A percentile compares a stretch with the other conserved stretches of the same genome.
phyloP scores from a whole-genome alignment of 2,888 invertebrate genomes.

The Hirtodrosophila duncani region DNA sequence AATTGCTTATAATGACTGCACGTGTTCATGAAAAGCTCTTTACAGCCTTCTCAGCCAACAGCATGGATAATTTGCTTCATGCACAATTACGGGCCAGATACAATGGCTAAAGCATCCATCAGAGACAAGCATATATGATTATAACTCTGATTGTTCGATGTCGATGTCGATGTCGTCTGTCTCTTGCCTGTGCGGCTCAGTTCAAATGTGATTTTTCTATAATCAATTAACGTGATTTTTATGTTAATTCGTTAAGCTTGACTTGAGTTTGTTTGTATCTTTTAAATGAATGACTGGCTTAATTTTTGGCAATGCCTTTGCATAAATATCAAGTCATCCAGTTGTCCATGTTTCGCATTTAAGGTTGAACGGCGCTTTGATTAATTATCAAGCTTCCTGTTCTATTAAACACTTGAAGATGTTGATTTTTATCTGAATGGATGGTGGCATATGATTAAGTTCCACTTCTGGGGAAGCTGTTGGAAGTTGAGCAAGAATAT shows the following conservation, averaged over 20 bases:
- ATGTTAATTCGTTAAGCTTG: conserved; percentile 39
- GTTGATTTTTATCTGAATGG: no score
- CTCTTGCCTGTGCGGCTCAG: conserved; percentile 25
- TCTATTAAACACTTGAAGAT: no score
- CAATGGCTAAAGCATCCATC: conserved; percentile 26
- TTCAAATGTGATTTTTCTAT: conserved; percentile 31
- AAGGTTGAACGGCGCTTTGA: no score
- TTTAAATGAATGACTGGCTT: no score
- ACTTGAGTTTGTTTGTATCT: conserved; percentile 18
- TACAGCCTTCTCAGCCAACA: conserved; percentile 24
- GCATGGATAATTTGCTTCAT: conserved; percentile 57
- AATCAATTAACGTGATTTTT: conserved; percentile 60
- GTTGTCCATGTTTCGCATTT: no score
- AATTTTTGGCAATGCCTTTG: neutral
- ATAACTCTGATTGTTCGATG: conserved; percentile 17
- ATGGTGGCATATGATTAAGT: no score
- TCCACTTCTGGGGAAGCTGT: no score
- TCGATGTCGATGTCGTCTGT: conserved; percentile 11
- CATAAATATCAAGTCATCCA: neutral
- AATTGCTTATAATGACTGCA: conserved; percentile 68
- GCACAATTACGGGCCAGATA: conserved; percentile 22
- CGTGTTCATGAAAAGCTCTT: conserved; percentile 30
- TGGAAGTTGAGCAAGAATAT: no score
- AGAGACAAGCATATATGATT: conserved; percentile 38
- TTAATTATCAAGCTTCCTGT: no score